Evolutionary conservation across 2,113 vertebrate genomes (phyloP).

Genomic region (Corythoichthys haematopterus): DNA sequence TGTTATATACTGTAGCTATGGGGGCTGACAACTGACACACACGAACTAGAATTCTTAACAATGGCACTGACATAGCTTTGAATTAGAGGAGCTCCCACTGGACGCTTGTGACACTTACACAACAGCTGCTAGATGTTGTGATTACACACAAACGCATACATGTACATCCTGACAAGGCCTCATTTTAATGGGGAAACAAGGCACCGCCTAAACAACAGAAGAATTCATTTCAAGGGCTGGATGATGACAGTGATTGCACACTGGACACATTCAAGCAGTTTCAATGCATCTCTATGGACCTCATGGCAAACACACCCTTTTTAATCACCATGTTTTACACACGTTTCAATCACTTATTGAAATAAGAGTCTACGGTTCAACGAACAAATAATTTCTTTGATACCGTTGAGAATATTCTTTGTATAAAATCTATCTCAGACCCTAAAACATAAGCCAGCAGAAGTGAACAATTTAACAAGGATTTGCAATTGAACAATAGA

Average conservation of each 20-base stretch:
- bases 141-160: constrained; percentile 6
- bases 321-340: neutral
- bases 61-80: constrained; percentile 21
- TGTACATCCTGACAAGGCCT: constrained; percentile 10
- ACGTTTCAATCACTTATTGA: neutral
- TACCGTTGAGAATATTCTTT: neutral
- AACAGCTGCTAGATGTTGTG: constrained; percentile 55
- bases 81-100: constrained; percentile 55
- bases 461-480: neutral
- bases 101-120: constrained; percentile 55
- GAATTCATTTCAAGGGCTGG: neutral
- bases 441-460: neutral
- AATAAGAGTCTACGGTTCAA: neutral
- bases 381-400: neutral
- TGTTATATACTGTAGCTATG: constrained; percentile 26
- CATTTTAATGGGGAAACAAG: constrained; percentile 36
- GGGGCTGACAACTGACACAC: constrained; percentile 45
- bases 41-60: constrained; percentile 34
- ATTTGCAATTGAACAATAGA: neutral
- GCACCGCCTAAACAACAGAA: constrained; percentile 41
- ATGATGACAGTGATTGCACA: neutral
- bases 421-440: neutral
- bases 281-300: neutral
- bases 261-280: neutral
- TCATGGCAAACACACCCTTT: neutral